phyloP scores from a whole-genome alignment of 2,888 invertebrate genomes.

The Leptothorax acervorum region DNA sequence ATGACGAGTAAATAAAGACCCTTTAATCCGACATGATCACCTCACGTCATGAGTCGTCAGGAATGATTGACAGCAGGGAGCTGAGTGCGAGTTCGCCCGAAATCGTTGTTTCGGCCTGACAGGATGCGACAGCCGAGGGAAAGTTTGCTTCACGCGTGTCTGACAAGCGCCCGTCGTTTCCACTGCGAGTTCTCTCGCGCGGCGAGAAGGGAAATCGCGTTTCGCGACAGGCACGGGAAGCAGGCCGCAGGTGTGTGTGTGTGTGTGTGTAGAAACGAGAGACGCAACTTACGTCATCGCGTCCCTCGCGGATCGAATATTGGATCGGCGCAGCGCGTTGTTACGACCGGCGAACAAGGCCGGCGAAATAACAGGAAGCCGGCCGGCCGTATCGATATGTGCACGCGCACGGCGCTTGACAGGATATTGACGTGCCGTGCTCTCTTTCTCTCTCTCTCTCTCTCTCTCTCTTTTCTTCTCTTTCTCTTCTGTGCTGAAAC shows the following conservation, averaged over 20 bases:
- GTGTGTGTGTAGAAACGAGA: background rate
- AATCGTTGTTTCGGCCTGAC: background rate
- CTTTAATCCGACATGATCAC: background rate
- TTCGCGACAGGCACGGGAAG: conserved; percentile 14
- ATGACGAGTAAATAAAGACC: background rate
- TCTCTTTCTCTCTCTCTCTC: background rate
- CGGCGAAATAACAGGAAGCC: conserved; percentile 54
- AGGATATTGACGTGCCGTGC: conserved; percentile 39
- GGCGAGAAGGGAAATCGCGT: conserved; percentile 41
- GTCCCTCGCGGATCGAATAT: conserved; percentile 67
- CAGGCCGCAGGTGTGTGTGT: background rate
- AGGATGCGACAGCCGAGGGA: conserved; percentile 34
- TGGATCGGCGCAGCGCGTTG: conserved; percentile 55
- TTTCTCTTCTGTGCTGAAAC: background rate
- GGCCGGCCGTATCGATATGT: conserved; percentile 39
- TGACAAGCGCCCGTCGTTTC: conserved; percentile 18
- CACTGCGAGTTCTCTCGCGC: conserved; percentile 15
- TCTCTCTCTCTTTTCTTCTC: background rate
- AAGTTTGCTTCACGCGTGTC: conserved; percentile 13
- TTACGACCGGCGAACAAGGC: conserved; percentile 59
- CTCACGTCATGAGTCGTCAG: background rate
- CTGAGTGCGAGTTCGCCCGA: conserved; percentile 8
- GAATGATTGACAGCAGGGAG: background rate
- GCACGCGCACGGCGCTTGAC: conserved; percentile 42
- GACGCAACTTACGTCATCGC: conserved; percentile 59